These are phyloP conservation scores for Drosophila rubida DNA, from an alignment of 2,888 invertebrate genomes.

Conservation along the genomic window DNA sequence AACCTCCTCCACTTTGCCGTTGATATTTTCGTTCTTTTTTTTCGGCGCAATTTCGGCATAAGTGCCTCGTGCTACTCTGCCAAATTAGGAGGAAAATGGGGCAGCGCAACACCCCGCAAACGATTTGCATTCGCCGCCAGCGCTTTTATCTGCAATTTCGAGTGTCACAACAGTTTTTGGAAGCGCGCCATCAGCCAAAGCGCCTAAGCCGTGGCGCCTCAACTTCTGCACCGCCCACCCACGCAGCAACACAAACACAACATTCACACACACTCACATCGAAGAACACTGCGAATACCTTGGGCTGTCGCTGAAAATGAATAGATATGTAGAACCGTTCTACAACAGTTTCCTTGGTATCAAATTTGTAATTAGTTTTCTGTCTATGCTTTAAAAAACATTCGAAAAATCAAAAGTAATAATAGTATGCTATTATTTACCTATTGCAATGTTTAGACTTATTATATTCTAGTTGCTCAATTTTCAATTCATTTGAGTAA, in stretches of 20 bases:
- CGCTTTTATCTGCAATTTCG: slow-evolving; percentile 57
- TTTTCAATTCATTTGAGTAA: too few species aligned
- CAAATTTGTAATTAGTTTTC: too few species aligned
- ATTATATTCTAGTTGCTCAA: too few species aligned
- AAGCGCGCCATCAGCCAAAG: slow-evolving; percentile 44
- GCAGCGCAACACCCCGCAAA: slow-evolving; percentile 28
- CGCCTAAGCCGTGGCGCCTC: slow-evolving; percentile 15
- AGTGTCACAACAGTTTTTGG: slow-evolving; percentile 57
- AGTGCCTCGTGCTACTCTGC: slow-evolving; percentile 48
- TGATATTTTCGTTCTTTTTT: slow-evolving; percentile 5
- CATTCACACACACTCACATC: not conserved
- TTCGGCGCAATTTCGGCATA: slow-evolving; percentile 23
- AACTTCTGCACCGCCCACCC: not conserved
- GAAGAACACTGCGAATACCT: slow-evolving; percentile 2
- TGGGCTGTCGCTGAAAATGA: not conserved
- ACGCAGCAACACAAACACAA: slow-evolving; percentile 1
- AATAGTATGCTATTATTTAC: too few species aligned
- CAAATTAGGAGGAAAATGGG: slow-evolving; percentile 43
- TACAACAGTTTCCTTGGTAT: not conserved
- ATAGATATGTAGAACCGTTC: not conserved
- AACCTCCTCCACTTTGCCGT: not conserved
- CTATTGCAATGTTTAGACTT: too few species aligned
- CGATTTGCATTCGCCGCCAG: slow-evolving; percentile 69
- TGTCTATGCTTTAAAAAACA: too few species aligned
- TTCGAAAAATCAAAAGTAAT: too few species aligned